These are phyloP conservation scores for Rhaphigaster nebulosa DNA, from an alignment of 2,888 invertebrate genomes.

Conservation along the genomic window DNA sequence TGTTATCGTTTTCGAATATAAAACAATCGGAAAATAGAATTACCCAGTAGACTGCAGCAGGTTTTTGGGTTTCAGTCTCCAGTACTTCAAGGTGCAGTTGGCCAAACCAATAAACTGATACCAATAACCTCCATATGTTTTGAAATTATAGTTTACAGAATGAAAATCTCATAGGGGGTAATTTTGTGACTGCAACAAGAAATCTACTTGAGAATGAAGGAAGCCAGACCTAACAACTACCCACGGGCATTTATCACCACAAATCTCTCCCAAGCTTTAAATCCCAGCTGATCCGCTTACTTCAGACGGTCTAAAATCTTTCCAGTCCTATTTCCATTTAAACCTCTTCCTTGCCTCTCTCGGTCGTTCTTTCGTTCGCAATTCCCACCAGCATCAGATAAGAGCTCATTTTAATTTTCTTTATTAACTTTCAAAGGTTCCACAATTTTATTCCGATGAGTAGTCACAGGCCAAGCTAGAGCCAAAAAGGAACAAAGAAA, in stretches of 20 bases:
- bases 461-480: not conserved
- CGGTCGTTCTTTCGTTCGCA: not conserved
- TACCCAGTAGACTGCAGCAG: no score
- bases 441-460: not conserved
- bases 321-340: conserved; percentile 29
- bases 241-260: conserved; percentile 11
- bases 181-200: not conserved
- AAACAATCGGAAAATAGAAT: no score
- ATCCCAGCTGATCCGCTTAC: conserved; percentile 29
- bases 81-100: not conserved
- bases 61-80: no score
- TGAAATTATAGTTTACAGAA: not conserved
- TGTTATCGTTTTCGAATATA: no score
- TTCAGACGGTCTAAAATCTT: conserved; percentile 14
- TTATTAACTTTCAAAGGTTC: not conserved
- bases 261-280: conserved; percentile 8
- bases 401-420: not conserved
- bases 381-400: not conserved
- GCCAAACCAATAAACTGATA: not conserved
- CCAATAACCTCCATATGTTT: not conserved
- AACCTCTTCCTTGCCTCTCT: not conserved
- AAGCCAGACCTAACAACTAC: not conserved
- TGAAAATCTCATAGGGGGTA: not conserved
- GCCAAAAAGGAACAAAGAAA: not conserved
- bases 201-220: not conserved